Conservation (phyloP, 2,113 vertebrate species). For the Otus sunia region DNA sequence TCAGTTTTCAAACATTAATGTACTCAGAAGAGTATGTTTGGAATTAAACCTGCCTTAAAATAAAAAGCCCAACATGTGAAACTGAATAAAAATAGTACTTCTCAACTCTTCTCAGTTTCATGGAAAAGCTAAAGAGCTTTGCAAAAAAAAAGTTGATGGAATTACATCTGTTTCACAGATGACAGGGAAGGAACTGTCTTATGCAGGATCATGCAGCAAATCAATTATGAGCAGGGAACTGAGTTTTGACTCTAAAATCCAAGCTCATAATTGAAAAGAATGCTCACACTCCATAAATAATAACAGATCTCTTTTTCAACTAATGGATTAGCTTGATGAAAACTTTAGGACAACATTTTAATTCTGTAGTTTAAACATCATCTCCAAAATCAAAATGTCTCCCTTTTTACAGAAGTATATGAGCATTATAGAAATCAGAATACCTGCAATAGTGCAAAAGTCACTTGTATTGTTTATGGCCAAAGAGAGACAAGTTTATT, state of each 20-base stretch:
- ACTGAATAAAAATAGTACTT: neutral
- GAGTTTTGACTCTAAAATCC: neutral
- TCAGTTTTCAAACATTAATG: neutral
- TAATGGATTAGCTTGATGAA: neutral
- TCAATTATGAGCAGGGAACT: neutral
- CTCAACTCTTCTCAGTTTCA: neutral
- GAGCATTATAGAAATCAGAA: neutral
- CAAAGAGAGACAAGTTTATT: neutral
- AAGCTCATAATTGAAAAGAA: neutral
- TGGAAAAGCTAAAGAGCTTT: neutral
- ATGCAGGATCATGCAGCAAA: neutral
- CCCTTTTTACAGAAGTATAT: neutral
- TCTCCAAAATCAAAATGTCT: neutral
- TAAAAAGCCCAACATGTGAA: neutral
- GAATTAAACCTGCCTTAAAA: neutral
- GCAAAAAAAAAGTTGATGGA: neutral
- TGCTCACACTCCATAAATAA: neutral
- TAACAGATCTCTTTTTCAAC: neutral
- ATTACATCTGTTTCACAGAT: neutral
- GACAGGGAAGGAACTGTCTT: neutral
- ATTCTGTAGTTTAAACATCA: neutral
- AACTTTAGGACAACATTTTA: neutral
- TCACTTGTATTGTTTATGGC: neutral
- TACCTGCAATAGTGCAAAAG: neutral
- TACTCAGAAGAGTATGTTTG: neutral